Percentiles rank a stretch among this genome's conserved stretches.
Conservation (phyloP, 1,140 invertebrate genomes). For the Adelges cooleyi region DNA sequence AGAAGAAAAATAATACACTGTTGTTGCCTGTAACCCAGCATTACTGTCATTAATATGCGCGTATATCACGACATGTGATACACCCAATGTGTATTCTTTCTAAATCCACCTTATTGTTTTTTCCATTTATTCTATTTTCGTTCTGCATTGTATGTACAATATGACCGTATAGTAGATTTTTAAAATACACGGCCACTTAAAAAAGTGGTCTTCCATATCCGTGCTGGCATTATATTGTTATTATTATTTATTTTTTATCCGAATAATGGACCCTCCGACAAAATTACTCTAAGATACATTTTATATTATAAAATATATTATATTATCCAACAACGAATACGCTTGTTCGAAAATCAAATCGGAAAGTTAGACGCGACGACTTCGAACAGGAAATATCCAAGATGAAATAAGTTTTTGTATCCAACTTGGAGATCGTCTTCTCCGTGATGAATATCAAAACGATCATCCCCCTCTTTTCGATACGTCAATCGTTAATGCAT, state of each 20-base stretch:
- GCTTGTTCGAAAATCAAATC: no score
- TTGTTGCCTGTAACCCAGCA: background rate
- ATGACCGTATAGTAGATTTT: conserved; percentile 6
- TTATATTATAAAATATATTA: background rate
- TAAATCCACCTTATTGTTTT: conserved; percentile 19
- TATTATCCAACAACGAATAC: no score
- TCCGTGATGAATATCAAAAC: no score
- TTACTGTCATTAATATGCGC: conserved; percentile 18
- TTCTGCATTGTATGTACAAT: background rate
- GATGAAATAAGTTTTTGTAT: no score
- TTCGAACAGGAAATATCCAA: no score
- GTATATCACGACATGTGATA: conserved; percentile 17
- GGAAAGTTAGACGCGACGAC: no score
- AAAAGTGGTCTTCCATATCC: conserved; percentile 1
- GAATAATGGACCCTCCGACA: background rate
- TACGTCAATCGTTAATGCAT: no score
- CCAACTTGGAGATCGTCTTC: no score
- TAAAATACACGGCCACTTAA: conserved; percentile 13
- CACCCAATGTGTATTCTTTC: background rate
- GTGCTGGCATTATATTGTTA: background rate
- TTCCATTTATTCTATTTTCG: conserved; percentile 10
- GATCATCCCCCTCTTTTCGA: no score
- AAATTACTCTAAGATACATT: background rate
- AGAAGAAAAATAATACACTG: conserved; percentile 5
- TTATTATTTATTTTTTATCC: no score